These are phyloP conservation scores for Venturia canescens DNA, from an alignment of 1,140 invertebrate species.

Conservation along the genomic window DNA sequence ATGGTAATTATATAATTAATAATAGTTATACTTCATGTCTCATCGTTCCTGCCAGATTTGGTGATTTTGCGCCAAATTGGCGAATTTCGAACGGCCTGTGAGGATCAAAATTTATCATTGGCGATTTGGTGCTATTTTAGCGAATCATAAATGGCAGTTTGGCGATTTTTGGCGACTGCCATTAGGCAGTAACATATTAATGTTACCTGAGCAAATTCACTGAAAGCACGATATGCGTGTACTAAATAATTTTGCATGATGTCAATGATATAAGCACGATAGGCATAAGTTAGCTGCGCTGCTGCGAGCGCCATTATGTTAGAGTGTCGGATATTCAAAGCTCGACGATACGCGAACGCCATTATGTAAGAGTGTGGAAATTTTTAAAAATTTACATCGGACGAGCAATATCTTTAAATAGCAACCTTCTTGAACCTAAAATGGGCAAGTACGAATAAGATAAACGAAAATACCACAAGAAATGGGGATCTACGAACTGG, in stretches of 20 bases:
- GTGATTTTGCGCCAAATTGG: conserved; percentile 34
- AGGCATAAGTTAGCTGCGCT: too few relatives aligned
- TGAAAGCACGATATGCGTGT: too few relatives aligned
- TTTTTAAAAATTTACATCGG: too few relatives aligned
- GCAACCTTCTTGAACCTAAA: background rate
- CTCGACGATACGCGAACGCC: too few relatives aligned
- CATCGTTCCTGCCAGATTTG: conserved; percentile 16
- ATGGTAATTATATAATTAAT: background rate
- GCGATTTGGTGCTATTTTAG: conserved; percentile 28
- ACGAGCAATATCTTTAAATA: background rate
- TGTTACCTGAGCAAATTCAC: background rate
- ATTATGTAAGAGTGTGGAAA: too few relatives aligned
- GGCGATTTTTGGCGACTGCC: background rate
- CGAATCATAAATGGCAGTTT: background rate
- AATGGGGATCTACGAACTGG: conserved; percentile 21
- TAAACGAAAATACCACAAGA: conserved; percentile 26
- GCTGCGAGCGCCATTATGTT: too few relatives aligned
- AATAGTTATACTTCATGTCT: too few relatives aligned
- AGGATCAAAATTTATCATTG: conserved; percentile 3
- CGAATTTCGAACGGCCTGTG: background rate
- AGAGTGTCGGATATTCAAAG: too few relatives aligned
- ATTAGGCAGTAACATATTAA: too few relatives aligned
- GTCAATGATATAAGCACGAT: too few relatives aligned
- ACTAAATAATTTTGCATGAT: too few relatives aligned
- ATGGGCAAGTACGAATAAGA: conserved; percentile 27